A percentile compares a stretch with the other conserved stretches of the same genome.
These are phyloP conservation scores for Eonycteris spelaea DNA, from an alignment of 2,113 vertebrate genomes.

Conservation along the genomic window DNA sequence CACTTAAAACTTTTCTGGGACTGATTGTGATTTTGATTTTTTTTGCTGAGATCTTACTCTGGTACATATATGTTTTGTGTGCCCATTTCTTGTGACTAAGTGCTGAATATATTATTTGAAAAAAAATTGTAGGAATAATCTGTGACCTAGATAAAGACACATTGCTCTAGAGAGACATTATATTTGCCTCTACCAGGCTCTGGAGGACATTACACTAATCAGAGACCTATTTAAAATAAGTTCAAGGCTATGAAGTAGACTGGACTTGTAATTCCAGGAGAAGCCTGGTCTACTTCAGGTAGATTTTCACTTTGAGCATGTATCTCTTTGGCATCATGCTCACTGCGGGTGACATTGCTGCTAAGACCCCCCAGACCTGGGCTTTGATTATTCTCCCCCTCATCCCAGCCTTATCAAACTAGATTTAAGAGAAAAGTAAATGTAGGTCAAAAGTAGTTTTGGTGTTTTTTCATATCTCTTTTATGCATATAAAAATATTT, in stretches of 20 bases:
- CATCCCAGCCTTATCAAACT: background rate
- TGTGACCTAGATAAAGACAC: background rate
- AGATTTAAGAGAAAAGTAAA: background rate
- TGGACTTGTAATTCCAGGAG: background rate
- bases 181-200: background rate
- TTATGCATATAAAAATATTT: background rate
- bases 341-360: background rate
- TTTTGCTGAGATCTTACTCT: background rate
- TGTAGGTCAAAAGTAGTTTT: background rate
- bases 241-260: background rate
- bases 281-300: background rate
- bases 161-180: background rate
- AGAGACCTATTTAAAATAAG: background rate
- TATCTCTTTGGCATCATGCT: background rate
- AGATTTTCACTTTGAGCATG: background rate
- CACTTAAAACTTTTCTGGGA: background rate
- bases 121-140: background rate
- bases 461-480: background rate
- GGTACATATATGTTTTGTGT: background rate
- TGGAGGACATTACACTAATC: background rate
- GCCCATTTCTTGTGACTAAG: background rate
- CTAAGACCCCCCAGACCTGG: background rate
- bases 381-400: background rate
- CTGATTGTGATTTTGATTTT: background rate
- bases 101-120: background rate